Conservation (phyloP, 2,888 invertebrate genomes). For the Megalurothrips usitatus region DNA sequence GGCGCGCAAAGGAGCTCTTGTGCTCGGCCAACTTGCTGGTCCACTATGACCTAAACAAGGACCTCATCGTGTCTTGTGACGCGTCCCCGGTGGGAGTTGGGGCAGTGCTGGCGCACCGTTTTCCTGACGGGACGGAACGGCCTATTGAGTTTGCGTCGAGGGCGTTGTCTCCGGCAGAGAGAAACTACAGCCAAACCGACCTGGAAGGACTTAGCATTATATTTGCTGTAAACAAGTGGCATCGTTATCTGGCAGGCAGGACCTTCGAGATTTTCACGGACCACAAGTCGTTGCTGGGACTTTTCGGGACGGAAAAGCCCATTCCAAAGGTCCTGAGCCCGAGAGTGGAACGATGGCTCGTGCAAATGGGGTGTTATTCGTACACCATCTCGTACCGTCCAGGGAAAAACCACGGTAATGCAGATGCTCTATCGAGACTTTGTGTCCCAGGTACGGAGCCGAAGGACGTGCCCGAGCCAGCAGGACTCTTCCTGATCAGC, state of each 20-base stretch:
- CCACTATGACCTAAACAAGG: neutral
- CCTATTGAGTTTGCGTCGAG: conserved; percentile 13
- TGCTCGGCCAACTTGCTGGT: neutral
- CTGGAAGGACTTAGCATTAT: conserved; percentile 34
- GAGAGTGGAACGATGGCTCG: conserved; percentile 33
- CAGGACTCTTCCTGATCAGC: neutral
- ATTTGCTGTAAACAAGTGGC: conserved; percentile 28
- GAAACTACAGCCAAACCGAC: conserved; percentile 27
- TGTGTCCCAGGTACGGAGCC: neutral
- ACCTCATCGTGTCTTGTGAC: neutral
- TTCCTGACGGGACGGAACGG: neutral
- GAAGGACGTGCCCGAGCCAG: neutral
- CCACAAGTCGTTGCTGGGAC: conserved; percentile 32
- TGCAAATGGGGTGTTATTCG: conserved; percentile 32
- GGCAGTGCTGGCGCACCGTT: neutral
- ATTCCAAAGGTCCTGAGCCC: conserved; percentile 31
- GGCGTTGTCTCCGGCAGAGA: neutral
- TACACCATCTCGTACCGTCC: conserved; percentile 30
- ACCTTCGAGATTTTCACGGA: conserved; percentile 13
- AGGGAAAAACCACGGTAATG: neutral
- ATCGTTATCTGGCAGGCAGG: neutral
- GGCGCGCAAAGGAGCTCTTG: neutral
- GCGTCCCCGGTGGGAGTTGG: neutral
- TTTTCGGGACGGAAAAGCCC: conserved; percentile 33
- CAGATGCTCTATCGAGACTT: neutral